Percentiles rank a stretch among this genome's conserved stretches.
These are phyloP conservation scores for Perognathus longimembris DNA, from an alignment of 2,113 vertebrate genomes.

Conservation along the genomic window DNA sequence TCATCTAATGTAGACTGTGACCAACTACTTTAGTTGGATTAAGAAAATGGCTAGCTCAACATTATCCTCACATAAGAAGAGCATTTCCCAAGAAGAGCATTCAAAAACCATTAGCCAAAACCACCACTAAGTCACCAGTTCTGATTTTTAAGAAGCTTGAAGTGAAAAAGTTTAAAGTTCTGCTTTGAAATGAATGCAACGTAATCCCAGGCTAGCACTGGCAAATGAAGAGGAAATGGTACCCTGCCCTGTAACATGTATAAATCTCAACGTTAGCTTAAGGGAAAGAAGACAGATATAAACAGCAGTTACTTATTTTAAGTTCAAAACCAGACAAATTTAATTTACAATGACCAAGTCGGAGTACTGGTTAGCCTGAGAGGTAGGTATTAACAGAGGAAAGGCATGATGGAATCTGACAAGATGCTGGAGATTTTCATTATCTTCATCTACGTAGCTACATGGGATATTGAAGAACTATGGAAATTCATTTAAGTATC, in stretches of 20 bases:
- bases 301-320: background rate
- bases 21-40: slow-evolving; percentile 84
- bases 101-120: slow-evolving; percentile 77
- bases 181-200: slow-evolving; percentile 48
- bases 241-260: background rate
- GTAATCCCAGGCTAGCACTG: slow-evolving; percentile 50
- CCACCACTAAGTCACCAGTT: slow-evolving; percentile 70
- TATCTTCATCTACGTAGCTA: background rate
- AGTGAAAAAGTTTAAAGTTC: slow-evolving; percentile 63
- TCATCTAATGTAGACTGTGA: slow-evolving; percentile 82
- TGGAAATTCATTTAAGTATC: background rate
- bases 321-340: slow-evolving; percentile 6
- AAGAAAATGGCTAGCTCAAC: slow-evolving; percentile 86
- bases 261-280: background rate
- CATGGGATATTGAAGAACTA: background rate
- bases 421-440: background rate
- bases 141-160: slow-evolving; percentile 57
- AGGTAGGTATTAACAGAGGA: background rate
- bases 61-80: slow-evolving; percentile 81
- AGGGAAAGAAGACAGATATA: slow-evolving; percentile 39
- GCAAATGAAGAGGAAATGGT: background rate
- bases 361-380: background rate
- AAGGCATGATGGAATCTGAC: background rate
- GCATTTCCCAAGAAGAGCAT: slow-evolving; percentile 82
- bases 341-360: background rate